Base-by-base conservation (phyloP, 2,888 invertebrate species). In the Megamerina dolium region DNA sequence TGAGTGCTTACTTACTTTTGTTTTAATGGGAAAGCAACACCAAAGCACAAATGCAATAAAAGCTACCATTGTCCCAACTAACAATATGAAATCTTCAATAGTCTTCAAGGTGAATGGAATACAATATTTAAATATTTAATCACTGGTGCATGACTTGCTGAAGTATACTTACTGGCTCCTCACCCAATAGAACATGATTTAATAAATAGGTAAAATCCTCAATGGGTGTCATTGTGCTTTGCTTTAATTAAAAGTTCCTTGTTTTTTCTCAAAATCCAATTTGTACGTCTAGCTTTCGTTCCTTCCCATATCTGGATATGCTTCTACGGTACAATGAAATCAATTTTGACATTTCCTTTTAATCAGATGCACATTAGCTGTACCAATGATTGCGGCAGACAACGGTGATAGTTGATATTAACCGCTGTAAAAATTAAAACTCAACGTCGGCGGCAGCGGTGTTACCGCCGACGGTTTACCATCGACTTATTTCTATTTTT, bases 41-140 rank as follows among this genome's bases (percentile, higher is more conserved):
- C 80, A 80, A 20, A 80, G 63, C 45, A 80, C 74, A 59, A 80
- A 80, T 19, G 79, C 80, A 47, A 80, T 73, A 60, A 80, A 80
- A 36, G 80, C 80, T 45, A 80, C 79, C 52, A 79, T 57, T 23
- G 80, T 80, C 21, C 79, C 79, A 53, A 80, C 72, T 32, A 80
- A 68, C 37, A 80, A 63, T 50, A 80, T 79, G 52, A 79, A 77
- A 62, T 80, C 80, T 67, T 80, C 80, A 39, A 80, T 74, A 13
- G 78, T 77, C 79, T 80, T 58, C 21, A 44, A 48, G 13, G n/a
- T n/a, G n/a, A n/a, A n/a, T n/a, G n/a, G n/a, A n/a, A n/a, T n/a
- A 14, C n/a, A 20, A 2, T 26, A 13, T 30, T 14, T 13, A 30
- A 30, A 30, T 30, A 5, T 6, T 13, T 30, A 30, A 30, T 5